Base-by-base conservation (phyloP, 2,888 invertebrate species). In the Scotopteryx bipunctaria region DNA sequence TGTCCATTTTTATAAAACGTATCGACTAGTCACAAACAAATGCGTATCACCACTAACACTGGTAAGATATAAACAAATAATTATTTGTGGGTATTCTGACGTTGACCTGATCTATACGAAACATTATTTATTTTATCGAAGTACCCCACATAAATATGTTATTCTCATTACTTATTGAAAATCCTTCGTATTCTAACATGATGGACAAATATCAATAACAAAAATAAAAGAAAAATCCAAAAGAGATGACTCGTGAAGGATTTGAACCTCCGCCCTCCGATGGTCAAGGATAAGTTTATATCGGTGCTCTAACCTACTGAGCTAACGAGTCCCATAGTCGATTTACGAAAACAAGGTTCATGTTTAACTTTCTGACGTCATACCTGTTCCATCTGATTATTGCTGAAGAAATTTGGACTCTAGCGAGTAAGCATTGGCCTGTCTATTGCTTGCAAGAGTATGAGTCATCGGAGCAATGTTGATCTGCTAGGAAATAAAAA, bases 221-320 rank as follows among this genome's bases (percentile, higher is more conserved):
- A 19, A 19, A 19, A 9, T 11, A 27, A 27, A 11, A 11, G 2
- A 9, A 27, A 27, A 23, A n/a, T n/a, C n/a, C n/a, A 36, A 14
- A 27, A 36, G 14, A 1, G n/a, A 23, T 52, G 41, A 49, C 40
- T 40, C 38, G 66, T 48, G 48, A 64, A 64, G 66, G 66, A 62
- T 64, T 67, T 62, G 64, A 67, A 64, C 63, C 66, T 60, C 59
- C 64, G 64, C 50, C 66, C 66, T 61, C 63, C 63, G 63, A 63
- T 63, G 61, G 27, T 61, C 61, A 63, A 59, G 55, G 0, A 0
- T 1, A 21, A 14, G 0, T 41, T 46, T 56, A 63, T 61, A 64
- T 63, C 64, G 66, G 62, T 47, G 66, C 66, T 66, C 66, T 66
- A 55, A 66, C 66, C 66, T 59, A 66, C 62, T 65, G 66, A 67